Evolutionary conservation across 2,113 vertebrate genomes (phyloP), one percentile per base, ranked within the genome.

Genomic region (Athene cunicularia): DNA sequence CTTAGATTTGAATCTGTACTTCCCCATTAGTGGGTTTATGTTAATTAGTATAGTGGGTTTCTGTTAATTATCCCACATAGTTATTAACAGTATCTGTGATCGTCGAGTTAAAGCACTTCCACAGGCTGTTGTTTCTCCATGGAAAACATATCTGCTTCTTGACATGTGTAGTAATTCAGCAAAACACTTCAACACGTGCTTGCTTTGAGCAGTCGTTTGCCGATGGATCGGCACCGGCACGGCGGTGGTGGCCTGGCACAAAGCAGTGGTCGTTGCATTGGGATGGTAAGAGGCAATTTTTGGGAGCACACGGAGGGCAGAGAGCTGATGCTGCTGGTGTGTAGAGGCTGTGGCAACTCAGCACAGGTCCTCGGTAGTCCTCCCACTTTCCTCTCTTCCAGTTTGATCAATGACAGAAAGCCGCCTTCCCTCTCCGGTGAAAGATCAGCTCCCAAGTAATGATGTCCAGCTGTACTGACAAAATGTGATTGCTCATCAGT

Each of bases 401-500:
- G 24, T 11, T 15, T 64, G 80, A 71, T 60, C 77, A 17, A 8
- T 24, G 18, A 63, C 75, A 21, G 47, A 8, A 35, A 80, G 80
- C 93, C 8, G 37, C 81, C 60, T 45, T 70, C 77, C 80, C 52
- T 75, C 55, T 39, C 41, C 0, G 1, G 41, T 21, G 80, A 47
- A 80, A 45, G 80, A 86, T 14, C 58, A 8, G 87, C 92, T 89
- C 87, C 92, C 62, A 24, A 9, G 91, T 91, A 95, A 91, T 50
- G 89, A 70, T 50, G 94, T 91, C 95, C 96, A 97, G 95, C 95
- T 97, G 97, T 12, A 41, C 93, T 72, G 93, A 64, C 88, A 88
- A 33, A 86, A 71, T 82, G 77, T 82, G 95, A 94, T 94, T 95
- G 94, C 96, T 97, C 94, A 95, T 95, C 95, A 93, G 90, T 93